Conservation (phyloP, 1,140 invertebrate genomes). For the Rhysida immarginata region DNA sequence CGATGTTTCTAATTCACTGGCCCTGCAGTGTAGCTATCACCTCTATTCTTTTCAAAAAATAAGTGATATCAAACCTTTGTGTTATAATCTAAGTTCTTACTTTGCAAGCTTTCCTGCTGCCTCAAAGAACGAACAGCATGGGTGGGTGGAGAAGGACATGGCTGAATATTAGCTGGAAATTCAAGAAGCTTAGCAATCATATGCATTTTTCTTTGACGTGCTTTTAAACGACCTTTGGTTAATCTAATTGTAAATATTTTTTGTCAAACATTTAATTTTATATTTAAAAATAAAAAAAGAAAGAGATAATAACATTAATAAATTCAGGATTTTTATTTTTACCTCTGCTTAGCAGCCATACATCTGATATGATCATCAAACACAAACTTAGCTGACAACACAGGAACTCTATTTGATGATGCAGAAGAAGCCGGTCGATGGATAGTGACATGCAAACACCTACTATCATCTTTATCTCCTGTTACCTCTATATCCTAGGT, state of each 20-base stretch:
- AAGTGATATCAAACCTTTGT: too few relatives aligned
- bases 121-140: conserved; percentile 25
- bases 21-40: too few relatives aligned
- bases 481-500: conserved; percentile 48
- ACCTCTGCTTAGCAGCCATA: conserved; percentile 88
- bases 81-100: too few relatives aligned
- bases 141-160: conserved; percentile 36
- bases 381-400: conserved; percentile 81
- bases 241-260: conserved; percentile 33
- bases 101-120: conserved; percentile 9
- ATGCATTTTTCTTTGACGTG: conserved; percentile 88
- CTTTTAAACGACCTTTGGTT: conserved; percentile 74
- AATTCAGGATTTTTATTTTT: neutral
- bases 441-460: conserved; percentile 88
- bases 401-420: conserved; percentile 39
- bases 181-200: conserved; percentile 84
- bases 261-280: neutral
- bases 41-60: too few relatives aligned
- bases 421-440: conserved; percentile 58
- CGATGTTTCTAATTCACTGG: too few relatives aligned
- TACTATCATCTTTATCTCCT: conserved; percentile 89
- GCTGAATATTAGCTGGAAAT: conserved; percentile 46
- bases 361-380: conserved; percentile 98
- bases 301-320: conserved; percentile 6
- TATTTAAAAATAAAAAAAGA: conserved; percentile 3